Evolutionary conservation across 2,113 vertebrate species (phyloP), one percentile per base, ranked within the genome.

Genomic region (Etheostoma cragini): DNA sequence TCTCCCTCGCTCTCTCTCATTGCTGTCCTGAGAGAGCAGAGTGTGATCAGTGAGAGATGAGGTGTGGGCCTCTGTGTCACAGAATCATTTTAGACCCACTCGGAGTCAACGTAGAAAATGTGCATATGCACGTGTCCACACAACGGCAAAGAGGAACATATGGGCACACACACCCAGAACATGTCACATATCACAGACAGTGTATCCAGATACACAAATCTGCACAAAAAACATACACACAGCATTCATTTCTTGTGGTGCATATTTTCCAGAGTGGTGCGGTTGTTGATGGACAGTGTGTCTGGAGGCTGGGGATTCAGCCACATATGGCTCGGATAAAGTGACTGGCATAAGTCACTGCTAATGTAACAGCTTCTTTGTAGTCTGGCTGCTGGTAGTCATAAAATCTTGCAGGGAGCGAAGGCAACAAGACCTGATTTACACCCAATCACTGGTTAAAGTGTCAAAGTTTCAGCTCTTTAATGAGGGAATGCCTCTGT

Each of bases 301-400:
- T 71, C 76, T 21, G 26, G 50, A 50, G 63, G 63, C 56, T 1
- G 3, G 24, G 46, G 70, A 33, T 50, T 67, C 42, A 19, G 42
- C n/a, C 72, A 78, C 91, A 92, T 81, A 86, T 87, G 90, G 76
- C 50, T 86, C 24, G 3, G 47, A 89, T 91, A 72, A 91, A 86
- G 70, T 56, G 56, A 85, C 46, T 65, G 61, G 74, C 17, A 78
- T 80, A 84, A 88, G 84, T 76, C 78, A 65, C 58, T n/a, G 69
- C 53, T 71, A 78, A 87, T 85, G 87, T 89, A 85, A 89, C 58
- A 61, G 70, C 78, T 82, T 88, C 64, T 86, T 86, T 83, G 80
- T 83, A 80, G 84, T 76, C 75, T 71, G 65, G 68, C 72, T 80
- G 75, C 78, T 78, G 62, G 35, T 53, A 52, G 61, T 75, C 61